Base-by-base conservation (phyloP, 2,113 vertebrate species). In the Tenrec ecaudatus region DNA sequence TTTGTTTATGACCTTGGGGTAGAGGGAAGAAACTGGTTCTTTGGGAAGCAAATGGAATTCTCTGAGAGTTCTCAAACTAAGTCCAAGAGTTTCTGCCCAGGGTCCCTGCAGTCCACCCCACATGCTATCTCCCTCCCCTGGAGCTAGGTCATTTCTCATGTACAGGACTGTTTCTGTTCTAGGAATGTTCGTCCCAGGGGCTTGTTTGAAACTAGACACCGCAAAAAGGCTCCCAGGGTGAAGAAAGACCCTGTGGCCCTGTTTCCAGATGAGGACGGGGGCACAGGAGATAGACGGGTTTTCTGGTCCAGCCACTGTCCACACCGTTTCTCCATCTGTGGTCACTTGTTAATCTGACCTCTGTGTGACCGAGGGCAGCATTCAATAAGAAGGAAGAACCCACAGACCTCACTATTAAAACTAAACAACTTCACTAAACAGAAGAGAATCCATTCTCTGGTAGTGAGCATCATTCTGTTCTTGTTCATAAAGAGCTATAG, bases 401-500 rank as follows among this genome's bases (percentile, higher is more conserved):
- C 83, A 73, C 11, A 43, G 78, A 25, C 85, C 0, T 88, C 64
- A 82, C 80, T 89, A 60, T 64, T 87, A 66, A 58, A 75, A 33
- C 38, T 66, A 36, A 93, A 60, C 36, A 40, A 36, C 75, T 73
- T 40, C 60, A 27, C 58, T 79, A 69, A 12, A 82, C 3, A 1
- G 19, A 84, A 53, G 88, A 47, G 43, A 33, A 68, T 14, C 47
- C 0, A 43, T 57, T 94, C 94, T 31, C 62, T 93, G 86, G 91
- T 95, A 90, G 94, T 71, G 22, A 62, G 60, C 94, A 71, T 0
- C 53, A 53, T 31, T 89, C 79, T 89, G 57, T 12, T 22, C 4
- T 86, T 68, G 40, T 93, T 93, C 80, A 90, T 95, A 92, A 97
- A 97, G 97, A 96, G 97, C 97, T 96, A 43, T 11, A 90, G 0